Evolutionary conservation across 37 sponge, comb jelly and placozoan genomes (phyloP), one percentile per base, ranked within the genome.

Genomic region (Cliona cf. orientalis): DNA sequence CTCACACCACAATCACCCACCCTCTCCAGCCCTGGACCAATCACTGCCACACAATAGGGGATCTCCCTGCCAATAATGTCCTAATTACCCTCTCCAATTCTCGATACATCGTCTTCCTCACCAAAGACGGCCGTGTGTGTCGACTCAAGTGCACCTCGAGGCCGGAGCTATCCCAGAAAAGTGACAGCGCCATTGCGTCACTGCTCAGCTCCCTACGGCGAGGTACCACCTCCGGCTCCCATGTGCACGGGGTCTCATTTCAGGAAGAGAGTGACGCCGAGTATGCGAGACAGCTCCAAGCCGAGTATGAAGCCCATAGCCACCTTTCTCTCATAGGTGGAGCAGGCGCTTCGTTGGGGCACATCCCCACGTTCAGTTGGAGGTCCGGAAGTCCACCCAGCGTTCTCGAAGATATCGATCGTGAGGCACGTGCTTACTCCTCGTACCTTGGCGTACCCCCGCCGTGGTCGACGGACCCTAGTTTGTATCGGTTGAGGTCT

Each of bases 241-340:
- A 35, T 14, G 31, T 5, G 6, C 62, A 61, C 4, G 25, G 62
- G 23, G 23, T 31, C 62, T 63, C 46, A 38, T 74, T 92, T 35
- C 89, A 88, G 53, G 77, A 80, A 6, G 58, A 66, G 58, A 80
- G 86, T 35, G 94, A 93, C 38, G 90, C 80, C 19, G 83, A 84
- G 65, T 89, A 89, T 63, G 94, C 94, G 1, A 43, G 61, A 1
- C 82, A 76, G 58, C 87, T 93, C 0, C 90, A 93, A 53, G 59
- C 66, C n/a, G 45, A 79, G 58, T 72, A 64, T 34, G 70, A 85
- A 46, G 32, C 7, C 5, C 75, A 74, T 34, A 25, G 64, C n/a
- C n/a, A n/a, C n/a, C n/a, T n/a, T n/a, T n/a, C n/a, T n/a, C n/a
- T n/a, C n/a, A n/a, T n/a, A n/a, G n/a, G n/a, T n/a, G n/a, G n/a